phyloP scores from a whole-genome alignment of 1,140 invertebrate species.

The Dolichoris vasculosae region DNA sequence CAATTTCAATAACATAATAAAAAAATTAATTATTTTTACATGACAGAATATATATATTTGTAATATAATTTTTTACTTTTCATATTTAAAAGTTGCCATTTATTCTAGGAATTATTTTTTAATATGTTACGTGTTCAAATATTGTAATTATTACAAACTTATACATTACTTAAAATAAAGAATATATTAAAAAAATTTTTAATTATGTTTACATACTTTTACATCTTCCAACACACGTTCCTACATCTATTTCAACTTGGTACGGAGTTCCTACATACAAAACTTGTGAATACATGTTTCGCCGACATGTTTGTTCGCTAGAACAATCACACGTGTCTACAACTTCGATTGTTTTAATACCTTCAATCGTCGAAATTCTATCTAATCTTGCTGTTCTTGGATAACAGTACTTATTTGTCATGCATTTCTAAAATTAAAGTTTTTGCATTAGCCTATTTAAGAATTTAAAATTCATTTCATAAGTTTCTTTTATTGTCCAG shows the following conservation, averaged over 20 bases:
- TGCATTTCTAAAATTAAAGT: conserved; percentile 67
- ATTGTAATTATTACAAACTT: too few species aligned
- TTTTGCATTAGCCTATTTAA: not conserved
- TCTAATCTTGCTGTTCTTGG: conserved; percentile 68
- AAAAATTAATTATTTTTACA: not conserved
- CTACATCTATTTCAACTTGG: conserved; percentile 72
- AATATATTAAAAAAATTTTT: not conserved
- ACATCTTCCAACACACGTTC: conserved; percentile 69
- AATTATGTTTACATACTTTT: conserved; percentile 31
- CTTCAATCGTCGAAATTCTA: conserved; percentile 72
- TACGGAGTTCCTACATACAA: conserved; percentile 73
- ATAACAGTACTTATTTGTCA: conserved; percentile 66
- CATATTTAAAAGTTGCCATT: too few species aligned
- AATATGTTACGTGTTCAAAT: not conserved
- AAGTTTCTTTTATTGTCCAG: too few species aligned
- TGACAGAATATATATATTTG: not conserved
- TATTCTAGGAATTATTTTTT: too few species aligned
- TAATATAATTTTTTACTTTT: not conserved
- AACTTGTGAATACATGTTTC: conserved; percentile 67
- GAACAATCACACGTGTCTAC: conserved; percentile 73
- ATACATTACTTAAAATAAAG: not conserved
- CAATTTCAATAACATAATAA: not conserved
- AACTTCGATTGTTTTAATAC: conserved; percentile 69
- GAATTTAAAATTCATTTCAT: not conserved
- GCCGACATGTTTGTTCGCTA: conserved; percentile 65